Evolutionary conservation across 2,888 invertebrate genomes (phyloP), one percentile per base, ranked within the genome.

Genomic region (Pyrocoelia pectoralis): DNA sequence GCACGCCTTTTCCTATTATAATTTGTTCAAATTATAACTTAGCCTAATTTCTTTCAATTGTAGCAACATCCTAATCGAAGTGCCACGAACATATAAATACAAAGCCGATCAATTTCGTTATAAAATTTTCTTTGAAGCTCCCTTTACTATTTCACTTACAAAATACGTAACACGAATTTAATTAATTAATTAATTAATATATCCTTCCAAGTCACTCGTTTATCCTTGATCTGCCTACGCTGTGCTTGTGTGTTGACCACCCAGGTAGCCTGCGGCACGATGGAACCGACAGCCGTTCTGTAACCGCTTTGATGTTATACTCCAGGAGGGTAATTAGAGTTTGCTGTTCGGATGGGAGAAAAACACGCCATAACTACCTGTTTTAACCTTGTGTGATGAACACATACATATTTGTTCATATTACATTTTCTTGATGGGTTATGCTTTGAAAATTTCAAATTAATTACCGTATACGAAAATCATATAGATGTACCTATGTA

Each of bases 221-320:
- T 65, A 56, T 65, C 66, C 66, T 69, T 68, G 66, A 68, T 68
- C 66, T 68, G 55, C 66, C 56, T 61, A 68, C 62, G 65, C 67
- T 60, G 62, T 64, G 58, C 46, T 46, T 17, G 46, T 60, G 66
- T 61, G 67, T 64, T 71, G 71, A 69, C 70, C 70, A 70, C 65
- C 66, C 67, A 62, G 63, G 62, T 65, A 53, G 68, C 71, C 69
- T 29, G 53, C 57, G 67, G 69, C 69, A 57, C 56, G 65, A 65
- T 73, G 72, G 68, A 68, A 71, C 71, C 66, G 71, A 71, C 71
- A 72, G 69, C 68, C 68, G 69, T 62, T 69, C 66, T 61, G 68
- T 70, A 72, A 73, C 70, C 72, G 71, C 75, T 75, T 75, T 75
- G 74, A 75, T 75, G 73, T 74, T 67, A 57, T 69, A 68, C 70